Percentiles rank a stretch among this genome's conserved stretches.
Conservation (phyloP, 2,113 vertebrate species). For the Centrocercus urophasianus region DNA sequence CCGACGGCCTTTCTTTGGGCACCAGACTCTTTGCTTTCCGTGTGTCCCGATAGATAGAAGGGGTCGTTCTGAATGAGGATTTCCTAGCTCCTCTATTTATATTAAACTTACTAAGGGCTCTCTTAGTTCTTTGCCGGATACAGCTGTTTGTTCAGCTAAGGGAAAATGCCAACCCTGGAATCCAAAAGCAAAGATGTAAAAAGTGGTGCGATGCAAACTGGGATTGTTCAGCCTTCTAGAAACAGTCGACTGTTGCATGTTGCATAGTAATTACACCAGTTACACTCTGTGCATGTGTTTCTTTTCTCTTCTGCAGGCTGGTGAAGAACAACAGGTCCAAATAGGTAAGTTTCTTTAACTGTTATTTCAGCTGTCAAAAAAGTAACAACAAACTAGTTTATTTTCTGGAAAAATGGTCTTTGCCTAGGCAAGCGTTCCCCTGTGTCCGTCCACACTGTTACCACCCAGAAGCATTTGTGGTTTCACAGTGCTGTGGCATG, state of each 20-base stretch:
- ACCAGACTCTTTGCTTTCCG: background rate
- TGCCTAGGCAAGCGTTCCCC: background rate
- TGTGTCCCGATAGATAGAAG: background rate
- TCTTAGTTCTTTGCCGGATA: background rate
- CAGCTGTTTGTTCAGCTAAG: background rate
- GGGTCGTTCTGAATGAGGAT: background rate
- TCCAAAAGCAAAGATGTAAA: background rate
- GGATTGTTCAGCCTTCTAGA: background rate
- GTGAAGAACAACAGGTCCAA: constrained; percentile 70
- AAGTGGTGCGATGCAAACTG: background rate
- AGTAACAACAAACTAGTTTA: background rate
- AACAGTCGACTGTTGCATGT: background rate
- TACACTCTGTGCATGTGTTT: constrained; percentile 58
- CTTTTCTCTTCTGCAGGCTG: constrained; percentile 70
- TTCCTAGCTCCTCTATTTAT: background rate
- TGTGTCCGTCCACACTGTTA: rapidly evolving
- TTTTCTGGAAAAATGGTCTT: background rate
- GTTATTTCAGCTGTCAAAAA: background rate
- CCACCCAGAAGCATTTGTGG: background rate
- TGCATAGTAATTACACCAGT: constrained; percentile 44
- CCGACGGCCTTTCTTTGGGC: background rate
- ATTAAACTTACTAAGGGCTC: background rate
- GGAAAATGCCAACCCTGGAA: background rate
- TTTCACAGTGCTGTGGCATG: background rate
- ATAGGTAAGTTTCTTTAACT: constrained; percentile 72